These are phyloP conservation scores for Todiramphus saurophagus DNA, from an alignment of 2,113 vertebrate genomes.

Conservation along the genomic window DNA sequence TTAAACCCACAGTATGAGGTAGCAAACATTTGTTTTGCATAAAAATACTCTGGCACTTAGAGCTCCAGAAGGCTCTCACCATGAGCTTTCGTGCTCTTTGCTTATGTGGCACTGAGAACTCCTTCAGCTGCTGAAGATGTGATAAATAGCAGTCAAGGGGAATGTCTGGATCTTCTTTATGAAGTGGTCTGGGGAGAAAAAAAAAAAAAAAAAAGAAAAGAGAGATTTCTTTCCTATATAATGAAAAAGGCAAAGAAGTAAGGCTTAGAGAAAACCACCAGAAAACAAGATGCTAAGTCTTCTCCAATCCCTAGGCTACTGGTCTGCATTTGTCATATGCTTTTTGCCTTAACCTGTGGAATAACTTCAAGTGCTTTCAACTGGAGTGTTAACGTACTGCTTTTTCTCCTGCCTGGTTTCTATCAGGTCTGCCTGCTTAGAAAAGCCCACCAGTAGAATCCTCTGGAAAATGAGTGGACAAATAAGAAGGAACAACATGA, in stretches of 20 bases:
- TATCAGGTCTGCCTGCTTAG: not conserved
- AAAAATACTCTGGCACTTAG: not conserved
- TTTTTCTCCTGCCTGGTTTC: not conserved
- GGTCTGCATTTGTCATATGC: not conserved
- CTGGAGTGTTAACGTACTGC: accelerated
- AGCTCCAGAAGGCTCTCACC: not conserved
- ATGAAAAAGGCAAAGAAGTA: not conserved
- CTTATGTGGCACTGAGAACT: not conserved
- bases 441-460: not conserved
- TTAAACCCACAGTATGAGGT: not conserved
- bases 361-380: not conserved
- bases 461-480: not conserved
- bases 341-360: not conserved
- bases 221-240: not conserved
- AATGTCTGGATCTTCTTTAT: not conserved
- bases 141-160: not conserved
- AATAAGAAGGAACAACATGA: not conserved
- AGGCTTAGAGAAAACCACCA: not conserved
- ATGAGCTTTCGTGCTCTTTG: not conserved
- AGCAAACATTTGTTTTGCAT: not conserved
- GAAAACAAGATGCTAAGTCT: not conserved
- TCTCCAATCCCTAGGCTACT: not conserved
- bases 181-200: not conserved
- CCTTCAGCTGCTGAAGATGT: not conserved
- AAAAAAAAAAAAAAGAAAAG: not conserved